Base-by-base conservation (phyloP, 2,888 invertebrate genomes). In the Eurois occulta region DNA sequence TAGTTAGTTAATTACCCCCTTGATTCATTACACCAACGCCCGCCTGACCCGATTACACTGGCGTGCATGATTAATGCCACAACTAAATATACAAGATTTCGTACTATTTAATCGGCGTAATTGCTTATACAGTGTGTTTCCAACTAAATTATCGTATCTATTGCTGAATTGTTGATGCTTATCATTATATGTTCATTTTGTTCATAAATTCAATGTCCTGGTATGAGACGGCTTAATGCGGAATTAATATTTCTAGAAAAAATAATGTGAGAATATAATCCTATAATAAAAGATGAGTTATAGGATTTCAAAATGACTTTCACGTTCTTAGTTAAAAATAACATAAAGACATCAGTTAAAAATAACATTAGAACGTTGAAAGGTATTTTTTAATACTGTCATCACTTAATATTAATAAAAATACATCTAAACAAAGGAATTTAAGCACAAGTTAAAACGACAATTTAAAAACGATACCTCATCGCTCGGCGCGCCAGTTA, bases 1-100 rank as follows among this genome's bases (percentile, higher is more conserved):
- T 92, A 93, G 91, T 92, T 91, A 91, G 93, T 95, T 96, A 95
- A 95, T 95, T 95, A 94, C 93, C 88, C 86, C 83, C 89, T 94
- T 94, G 94, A 95, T 95, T 95, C 95, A 95, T 95, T 94, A 93
- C 92, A 88, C 87, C 86, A 88, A 88, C 89, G 87, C 82, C 88
- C 88, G 91, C 80, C 88, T 91, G 92, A 90, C 93, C 93, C 91
- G 92, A 87, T 94, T 93, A 92, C 93, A 94, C 91, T 88, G 92
- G 86, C 85, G 83, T 86, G 87, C 93, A 94, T 94, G 95, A 96
- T 95, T 93, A 95, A 96, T 94, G 93, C 88, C 79, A 87, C 91
- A 89, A 85, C 91, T 90, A 91, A 92, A 91, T 91, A 87, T 90
- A 92, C 92, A 92, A 92, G 90, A 92, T 94, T 94, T 92, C 88